Conservation (phyloP, 2,888 invertebrate species). For the Amphipoea oculea region DNA sequence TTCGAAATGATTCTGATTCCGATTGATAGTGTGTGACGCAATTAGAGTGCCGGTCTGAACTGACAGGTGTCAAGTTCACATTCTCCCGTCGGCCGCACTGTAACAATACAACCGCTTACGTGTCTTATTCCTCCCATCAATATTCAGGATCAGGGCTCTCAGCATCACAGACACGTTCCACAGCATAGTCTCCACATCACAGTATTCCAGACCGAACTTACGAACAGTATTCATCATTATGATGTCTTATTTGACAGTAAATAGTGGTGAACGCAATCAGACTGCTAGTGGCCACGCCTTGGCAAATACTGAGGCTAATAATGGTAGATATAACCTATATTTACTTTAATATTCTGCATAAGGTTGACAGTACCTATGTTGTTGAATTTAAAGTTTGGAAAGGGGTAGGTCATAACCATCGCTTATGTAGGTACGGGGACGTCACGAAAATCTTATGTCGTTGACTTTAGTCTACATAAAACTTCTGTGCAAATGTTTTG, state of each 20-base stretch:
- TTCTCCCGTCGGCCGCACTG: background rate
- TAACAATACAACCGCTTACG: constrained; percentile 64
- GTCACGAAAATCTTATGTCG: background rate
- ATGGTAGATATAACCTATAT: background rate
- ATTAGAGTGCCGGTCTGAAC: too few species aligned
- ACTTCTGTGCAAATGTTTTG: constrained; percentile 2
- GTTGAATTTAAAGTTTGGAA: background rate
- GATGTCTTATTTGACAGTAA: constrained; percentile 10
- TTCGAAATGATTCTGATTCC: too few species aligned
- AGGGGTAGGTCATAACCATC: background rate
- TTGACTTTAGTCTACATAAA: background rate
- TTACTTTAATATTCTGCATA: constrained; percentile 23
- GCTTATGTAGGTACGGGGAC: background rate
- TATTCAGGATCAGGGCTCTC: constrained; percentile 70
- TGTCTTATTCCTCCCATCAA: constrained; percentile 70
- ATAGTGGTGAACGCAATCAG: constrained; percentile 18
- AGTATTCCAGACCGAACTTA: constrained; percentile 71
- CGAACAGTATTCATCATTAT: constrained; percentile 39
- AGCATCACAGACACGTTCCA: constrained; percentile 75
- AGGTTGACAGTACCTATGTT: background rate
- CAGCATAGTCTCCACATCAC: constrained; percentile 77
- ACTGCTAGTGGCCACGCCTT: background rate
- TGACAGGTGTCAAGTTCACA: background rate
- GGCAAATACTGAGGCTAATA: constrained; percentile 28
- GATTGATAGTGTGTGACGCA: too few species aligned